Base-by-base conservation (phyloP, 2,113 vertebrate species). In the Xyrauchen texanus region DNA sequence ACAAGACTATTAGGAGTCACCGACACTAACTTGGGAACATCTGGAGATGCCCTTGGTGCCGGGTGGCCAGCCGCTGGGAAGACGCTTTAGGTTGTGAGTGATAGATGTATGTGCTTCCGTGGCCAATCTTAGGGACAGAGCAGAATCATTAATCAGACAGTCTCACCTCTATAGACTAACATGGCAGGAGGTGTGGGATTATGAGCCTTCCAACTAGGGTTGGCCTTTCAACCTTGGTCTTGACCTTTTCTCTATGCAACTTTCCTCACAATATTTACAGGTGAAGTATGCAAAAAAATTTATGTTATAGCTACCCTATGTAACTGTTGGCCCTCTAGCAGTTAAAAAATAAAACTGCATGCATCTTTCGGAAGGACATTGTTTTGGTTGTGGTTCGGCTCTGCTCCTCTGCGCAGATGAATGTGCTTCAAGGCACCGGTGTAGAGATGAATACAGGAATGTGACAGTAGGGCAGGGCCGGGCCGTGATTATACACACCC, bases 91-190 rank as follows among this genome's bases (percentile, higher is more conserved):
- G 87, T 87, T 85, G 81, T 84, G 88, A 90, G 86, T 88, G 88
- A 89, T 89, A 90, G 88, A 89, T 88, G 89, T 76, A 77, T 78
- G 84, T 76, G 88, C 87, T 86, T 83, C 85, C 82, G 78, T 80
- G 76, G 76, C 84, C 44, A 78, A 70, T 80, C 83, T 82, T 71
- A 69, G 47, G 82, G 84, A 68, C 77, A 76, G 80, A 76, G 83
- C 86, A 84, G 82, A 82, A 84, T 88, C 88, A 90, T 91, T 88
- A 90, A 91, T 90, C 88, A 90, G 81, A 80, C 67, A 64, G 81
- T 10, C 34, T 64, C 61, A 66, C 68, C 81, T 83, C 13, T 63
- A 80, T 57, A 83, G 46, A 63, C 60, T 65, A 47, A 68, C 34
- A 66, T 52, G 57, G n/a, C 68, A 78, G 45, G 53, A 46, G 53